phyloP scores from a whole-genome alignment of 2,888 invertebrate genomes.

The Autographa gamma region DNA sequence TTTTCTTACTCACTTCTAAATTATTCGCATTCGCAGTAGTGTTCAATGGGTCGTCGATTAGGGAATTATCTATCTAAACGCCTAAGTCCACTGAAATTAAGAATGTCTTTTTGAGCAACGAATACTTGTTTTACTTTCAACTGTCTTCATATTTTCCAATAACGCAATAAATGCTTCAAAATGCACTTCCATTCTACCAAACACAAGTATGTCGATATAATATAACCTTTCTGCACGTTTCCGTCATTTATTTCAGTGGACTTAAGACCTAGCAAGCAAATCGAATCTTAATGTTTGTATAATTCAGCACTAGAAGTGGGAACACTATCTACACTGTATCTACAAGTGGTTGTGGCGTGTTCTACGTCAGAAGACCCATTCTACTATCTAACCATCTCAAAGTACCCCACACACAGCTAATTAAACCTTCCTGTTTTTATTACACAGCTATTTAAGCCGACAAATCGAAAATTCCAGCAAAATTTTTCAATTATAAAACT shows the following conservation, averaged over 20 bases:
- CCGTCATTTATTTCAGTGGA: slow-evolving; percentile 33
- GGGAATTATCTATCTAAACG: slow-evolving; percentile 56
- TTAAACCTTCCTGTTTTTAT: too few species aligned
- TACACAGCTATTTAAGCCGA: too few species aligned
- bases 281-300: slow-evolving; percentile 57
- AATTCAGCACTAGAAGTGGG: slow-evolving; percentile 65
- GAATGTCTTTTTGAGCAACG: not conserved
- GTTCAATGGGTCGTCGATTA: slow-evolving; percentile 48
- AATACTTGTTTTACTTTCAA: too few species aligned
- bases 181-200: not conserved
- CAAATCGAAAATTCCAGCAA: not conserved
- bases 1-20: slow-evolving; percentile 16
- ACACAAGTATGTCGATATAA: not conserved
- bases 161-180: too few species aligned
- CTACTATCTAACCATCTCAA: not conserved
- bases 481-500: not conserved
- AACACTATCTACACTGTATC: slow-evolving; percentile 64
- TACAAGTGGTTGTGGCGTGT: slow-evolving; percentile 60
- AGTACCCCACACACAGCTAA: not conserved
- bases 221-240: not conserved
- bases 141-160: too few species aligned
- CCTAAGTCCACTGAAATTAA: slow-evolving; percentile 36
- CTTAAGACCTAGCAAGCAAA: slow-evolving; percentile 53
- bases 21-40: slow-evolving; percentile 44
- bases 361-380: slow-evolving; percentile 2